Percentiles rank a stretch among this genome's conserved stretches.
These are phyloP conservation scores for Fringilla coelebs DNA, from an alignment of 2,797 vertebrate genomes.

Conservation along the genomic window DNA sequence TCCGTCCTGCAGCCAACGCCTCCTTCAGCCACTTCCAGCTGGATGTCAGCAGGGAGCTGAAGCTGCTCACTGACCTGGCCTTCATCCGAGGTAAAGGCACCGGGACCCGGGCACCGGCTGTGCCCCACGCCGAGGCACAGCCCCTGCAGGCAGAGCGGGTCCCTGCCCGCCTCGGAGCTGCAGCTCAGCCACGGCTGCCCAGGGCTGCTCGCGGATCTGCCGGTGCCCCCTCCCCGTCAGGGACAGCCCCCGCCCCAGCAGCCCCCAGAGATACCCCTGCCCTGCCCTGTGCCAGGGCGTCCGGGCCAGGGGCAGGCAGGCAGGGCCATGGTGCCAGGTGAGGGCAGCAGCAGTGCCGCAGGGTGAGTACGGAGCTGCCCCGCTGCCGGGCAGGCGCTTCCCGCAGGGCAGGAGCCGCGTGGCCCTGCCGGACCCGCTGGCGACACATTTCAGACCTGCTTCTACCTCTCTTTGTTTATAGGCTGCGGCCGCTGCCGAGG, in stretches of 20 bases:
- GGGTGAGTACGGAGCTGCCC: constrained; percentile 48
- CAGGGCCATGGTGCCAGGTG: constrained; percentile 4
- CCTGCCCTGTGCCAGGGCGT: background rate
- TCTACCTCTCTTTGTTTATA: constrained; percentile 84
- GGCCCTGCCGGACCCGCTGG: constrained; percentile 38
- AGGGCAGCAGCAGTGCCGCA: background rate
- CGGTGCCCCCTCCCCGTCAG: constrained; percentile 15
- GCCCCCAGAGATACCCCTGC: background rate
- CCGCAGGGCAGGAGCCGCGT: constrained; percentile 44
- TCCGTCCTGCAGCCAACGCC: constrained; percentile 84
- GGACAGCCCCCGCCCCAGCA: constrained; percentile 10
- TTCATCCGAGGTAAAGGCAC: constrained; percentile 86
- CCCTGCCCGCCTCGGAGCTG: background rate
- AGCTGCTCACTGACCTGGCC: constrained; percentile 82
- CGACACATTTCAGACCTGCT: constrained; percentile 71
- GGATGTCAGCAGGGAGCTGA: constrained; percentile 88
- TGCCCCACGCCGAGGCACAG: background rate
- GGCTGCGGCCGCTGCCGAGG: constrained; percentile 76
- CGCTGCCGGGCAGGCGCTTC: background rate
- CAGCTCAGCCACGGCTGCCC: background rate
- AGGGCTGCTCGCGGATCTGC: background rate
- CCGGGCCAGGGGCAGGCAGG: background rate
- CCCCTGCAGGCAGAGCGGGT: background rate
- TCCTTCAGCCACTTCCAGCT: constrained; percentile 91
- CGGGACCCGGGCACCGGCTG: constrained; percentile 3